Percentiles rank a stretch among this genome's conserved stretches.
phyloP scores from a whole-genome alignment of 2,113 vertebrate species.

The Hemicordylus capensis region DNA sequence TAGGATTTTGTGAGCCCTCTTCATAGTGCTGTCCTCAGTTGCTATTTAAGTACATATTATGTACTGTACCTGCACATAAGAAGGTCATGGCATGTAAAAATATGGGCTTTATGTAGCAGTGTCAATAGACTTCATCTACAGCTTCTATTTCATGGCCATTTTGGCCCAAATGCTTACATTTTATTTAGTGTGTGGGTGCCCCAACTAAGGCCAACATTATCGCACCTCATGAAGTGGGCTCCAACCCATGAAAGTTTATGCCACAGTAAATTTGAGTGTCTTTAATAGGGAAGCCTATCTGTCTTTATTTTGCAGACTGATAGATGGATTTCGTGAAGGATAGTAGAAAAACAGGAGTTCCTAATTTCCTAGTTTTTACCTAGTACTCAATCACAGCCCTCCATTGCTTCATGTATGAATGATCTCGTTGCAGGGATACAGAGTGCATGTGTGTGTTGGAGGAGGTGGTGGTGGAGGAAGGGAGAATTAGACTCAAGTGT shows the following conservation, averaged over 20 bases:
- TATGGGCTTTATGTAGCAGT: neutral
- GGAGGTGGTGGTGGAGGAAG: no score
- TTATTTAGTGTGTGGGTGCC: neutral
- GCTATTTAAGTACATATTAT: neutral
- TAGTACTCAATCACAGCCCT: neutral
- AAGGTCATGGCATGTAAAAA: neutral
- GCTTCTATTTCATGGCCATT: neutral
- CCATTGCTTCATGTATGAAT: neutral
- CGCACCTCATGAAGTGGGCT: neutral
- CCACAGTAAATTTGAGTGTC: neutral
- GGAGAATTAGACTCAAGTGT: neutral
- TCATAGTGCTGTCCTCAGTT: neutral
- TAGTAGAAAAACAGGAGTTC: neutral
- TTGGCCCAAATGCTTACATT: neutral
- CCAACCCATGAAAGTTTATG: neutral
- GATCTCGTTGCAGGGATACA: neutral
- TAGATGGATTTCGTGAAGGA: neutral
- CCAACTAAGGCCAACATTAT: neutral
- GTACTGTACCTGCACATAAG: neutral
- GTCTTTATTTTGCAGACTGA: neutral
- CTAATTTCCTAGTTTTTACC: neutral
- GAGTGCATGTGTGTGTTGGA: no score
- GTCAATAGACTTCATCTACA: neutral
- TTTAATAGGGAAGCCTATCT: neutral
- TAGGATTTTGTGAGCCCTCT: no score